Evolutionary conservation across 2,888 invertebrate genomes (phyloP).

Genomic region (Gastrophysa polygoni): DNA sequence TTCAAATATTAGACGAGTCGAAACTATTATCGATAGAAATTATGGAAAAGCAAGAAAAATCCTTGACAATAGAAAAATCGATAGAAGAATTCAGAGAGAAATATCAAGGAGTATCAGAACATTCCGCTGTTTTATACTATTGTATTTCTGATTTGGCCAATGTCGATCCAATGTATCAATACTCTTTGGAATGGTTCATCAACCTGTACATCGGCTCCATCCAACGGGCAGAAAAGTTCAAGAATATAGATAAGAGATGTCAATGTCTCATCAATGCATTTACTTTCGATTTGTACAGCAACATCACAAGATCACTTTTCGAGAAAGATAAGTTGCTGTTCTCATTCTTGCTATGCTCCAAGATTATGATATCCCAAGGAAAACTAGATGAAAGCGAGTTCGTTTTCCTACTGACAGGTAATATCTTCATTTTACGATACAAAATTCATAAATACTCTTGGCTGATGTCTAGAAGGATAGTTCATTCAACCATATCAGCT

Average conservation of each 20-base stretch:
- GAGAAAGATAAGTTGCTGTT: conserved; percentile 85
- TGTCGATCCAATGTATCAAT: conserved; percentile 90
- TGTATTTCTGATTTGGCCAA: conserved; percentile 82
- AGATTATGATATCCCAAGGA: conserved; percentile 66
- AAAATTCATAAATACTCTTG: too few species aligned
- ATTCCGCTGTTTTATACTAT: conserved; percentile 81
- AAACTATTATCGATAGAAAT: conserved; percentile 83
- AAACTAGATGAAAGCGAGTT: conserved; percentile 67
- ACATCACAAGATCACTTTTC: conserved; percentile 82
- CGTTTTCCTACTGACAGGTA: conserved; percentile 78
- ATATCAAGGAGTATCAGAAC: conserved; percentile 78
- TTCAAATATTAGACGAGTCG: conserved; percentile 85
- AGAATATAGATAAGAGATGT: conserved; percentile 72
- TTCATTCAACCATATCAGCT: too few species aligned
- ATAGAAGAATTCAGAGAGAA: conserved; percentile 78
- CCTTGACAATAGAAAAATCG: conserved; percentile 75
- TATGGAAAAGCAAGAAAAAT: conserved; percentile 78
- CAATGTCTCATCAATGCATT: conserved; percentile 76
- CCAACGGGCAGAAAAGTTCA: conserved; percentile 73
- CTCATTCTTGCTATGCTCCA: conserved; percentile 79
- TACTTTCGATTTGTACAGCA: conserved; percentile 79
- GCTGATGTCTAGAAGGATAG: too few species aligned
- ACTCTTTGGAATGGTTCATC: conserved; percentile 85
- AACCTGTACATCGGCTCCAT: conserved; percentile 80
- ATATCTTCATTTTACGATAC: too few species aligned